Conservation (phyloP, 2,113 vertebrate species). For the Chitala chitala region DNA sequence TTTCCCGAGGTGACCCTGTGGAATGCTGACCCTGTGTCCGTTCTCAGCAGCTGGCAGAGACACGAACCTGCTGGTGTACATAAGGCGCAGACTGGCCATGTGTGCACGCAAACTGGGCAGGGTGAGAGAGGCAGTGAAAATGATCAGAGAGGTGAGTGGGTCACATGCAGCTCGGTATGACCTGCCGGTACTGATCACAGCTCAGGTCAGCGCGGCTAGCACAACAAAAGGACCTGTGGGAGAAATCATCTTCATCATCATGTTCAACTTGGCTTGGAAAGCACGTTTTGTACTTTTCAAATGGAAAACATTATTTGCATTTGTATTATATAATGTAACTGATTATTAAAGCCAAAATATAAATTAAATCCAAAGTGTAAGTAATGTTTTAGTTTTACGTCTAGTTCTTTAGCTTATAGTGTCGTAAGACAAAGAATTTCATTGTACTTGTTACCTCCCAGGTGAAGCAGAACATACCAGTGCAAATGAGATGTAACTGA, state of each 20-base stretch:
- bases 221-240: no score
- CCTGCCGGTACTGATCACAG: neutral
- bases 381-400: no score
- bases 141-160: slow-evolving; percentile 97
- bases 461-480: neutral
- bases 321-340: no score
- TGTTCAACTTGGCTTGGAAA: no score
- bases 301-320: no score
- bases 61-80: slow-evolving; percentile 92
- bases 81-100: slow-evolving; percentile 95
- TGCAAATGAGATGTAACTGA: neutral
- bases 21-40: slow-evolving; percentile 15
- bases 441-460: no score
- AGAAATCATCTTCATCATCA: no score
- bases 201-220: neutral
- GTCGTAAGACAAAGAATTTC: no score
- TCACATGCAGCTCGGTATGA: neutral
- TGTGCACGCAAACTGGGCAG: slow-evolving; percentile 93
- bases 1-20: neutral
- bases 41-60: slow-evolving; percentile 78
- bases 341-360: no score
- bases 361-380: no score
- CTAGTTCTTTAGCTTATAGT: no score
- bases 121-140: slow-evolving; percentile 95
- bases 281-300: no score